Base-by-base conservation (phyloP, 2,797 vertebrate genomes). In the Vireo griseus region DNA sequence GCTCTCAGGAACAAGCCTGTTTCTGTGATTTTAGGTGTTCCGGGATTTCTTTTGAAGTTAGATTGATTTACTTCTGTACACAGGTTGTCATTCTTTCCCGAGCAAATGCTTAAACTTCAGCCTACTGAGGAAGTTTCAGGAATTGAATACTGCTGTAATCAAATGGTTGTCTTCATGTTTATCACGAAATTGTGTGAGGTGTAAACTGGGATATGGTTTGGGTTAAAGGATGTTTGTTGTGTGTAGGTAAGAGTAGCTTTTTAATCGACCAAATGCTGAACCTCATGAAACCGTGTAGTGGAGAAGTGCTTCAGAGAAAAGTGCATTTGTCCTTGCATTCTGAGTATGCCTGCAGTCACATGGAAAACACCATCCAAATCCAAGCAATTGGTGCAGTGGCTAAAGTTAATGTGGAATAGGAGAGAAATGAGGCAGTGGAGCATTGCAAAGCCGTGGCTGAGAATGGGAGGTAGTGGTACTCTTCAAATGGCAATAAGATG, bases 201-300 rank as follows among this genome's bases (percentile, higher is more conserved):
- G 9, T 59, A 45, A 52, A 26, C 4, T 52, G 22, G 31, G 37
- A 2, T 55, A 1, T 63, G 10, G 50, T 22, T 44, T 14, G 26
- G 31, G 11, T 61, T 74, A 47, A 44, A 25, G 3, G 6, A 0
- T 50, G 6, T 18, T 67, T 22, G 6, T 13, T 52, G 4, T 45
- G 9, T 55, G 10, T 51, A 50, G 13, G 8, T 14, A 16, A 26
- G 58, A 47, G 11, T 35, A 48, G 31, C 13, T n/a, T 61, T 71
- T 57, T 25, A 42, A 16, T 22, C 33, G 33, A 42, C 10, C 22
- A 9, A 48, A 37, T 6, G 7, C 4, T 51, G 77, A 61, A 50
- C 8, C 2, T 67, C 13, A 0, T 42, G 24, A 9, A 54, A 3
- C 28, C 1, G 0, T 3, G 7, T n/a, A 47, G 39, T 40, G 21